These are phyloP conservation scores for Formica exsecta DNA, from an alignment of 1,140 invertebrate genomes.

Conservation along the genomic window DNA sequence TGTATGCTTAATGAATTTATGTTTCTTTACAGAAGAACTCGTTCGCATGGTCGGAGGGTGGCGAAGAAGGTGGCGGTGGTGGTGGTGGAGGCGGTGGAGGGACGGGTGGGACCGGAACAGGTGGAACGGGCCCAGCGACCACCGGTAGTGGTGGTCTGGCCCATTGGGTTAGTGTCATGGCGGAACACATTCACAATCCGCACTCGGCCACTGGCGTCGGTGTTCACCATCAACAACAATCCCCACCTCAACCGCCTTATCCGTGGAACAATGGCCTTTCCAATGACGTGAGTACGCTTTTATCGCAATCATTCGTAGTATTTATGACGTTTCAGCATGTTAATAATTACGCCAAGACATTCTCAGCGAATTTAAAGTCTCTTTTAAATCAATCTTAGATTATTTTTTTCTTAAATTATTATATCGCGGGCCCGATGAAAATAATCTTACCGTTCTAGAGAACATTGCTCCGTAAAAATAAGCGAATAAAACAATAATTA, in stretches of 20 bases:
- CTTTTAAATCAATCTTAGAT: not conserved
- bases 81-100: conserved; percentile 78
- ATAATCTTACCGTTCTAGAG: not conserved
- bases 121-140: conserved; percentile 78
- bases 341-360: not conserved
- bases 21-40: conserved; percentile 82
- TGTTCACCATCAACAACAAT: conserved; percentile 85
- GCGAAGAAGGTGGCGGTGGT: conserved; percentile 79
- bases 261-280: conserved; percentile 88
- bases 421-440: too few species aligned
- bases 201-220: conserved; percentile 84
- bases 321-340: not conserved
- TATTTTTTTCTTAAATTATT: not conserved
- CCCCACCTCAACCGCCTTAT: conserved; percentile 87
- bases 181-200: conserved; percentile 89
- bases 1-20: not conserved
- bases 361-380: not conserved
- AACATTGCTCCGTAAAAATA: not conserved
- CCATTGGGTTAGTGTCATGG: conserved; percentile 90
- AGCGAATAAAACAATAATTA: not conserved
- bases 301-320: not conserved
- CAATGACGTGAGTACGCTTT: conserved; percentile 86
- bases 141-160: conserved; percentile 86
- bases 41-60: conserved; percentile 85
- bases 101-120: conserved; percentile 79